These are phyloP conservation scores for Anarhynchus alexandrinus DNA, from an alignment of 2,113 vertebrate species.

Conservation along the genomic window DNA sequence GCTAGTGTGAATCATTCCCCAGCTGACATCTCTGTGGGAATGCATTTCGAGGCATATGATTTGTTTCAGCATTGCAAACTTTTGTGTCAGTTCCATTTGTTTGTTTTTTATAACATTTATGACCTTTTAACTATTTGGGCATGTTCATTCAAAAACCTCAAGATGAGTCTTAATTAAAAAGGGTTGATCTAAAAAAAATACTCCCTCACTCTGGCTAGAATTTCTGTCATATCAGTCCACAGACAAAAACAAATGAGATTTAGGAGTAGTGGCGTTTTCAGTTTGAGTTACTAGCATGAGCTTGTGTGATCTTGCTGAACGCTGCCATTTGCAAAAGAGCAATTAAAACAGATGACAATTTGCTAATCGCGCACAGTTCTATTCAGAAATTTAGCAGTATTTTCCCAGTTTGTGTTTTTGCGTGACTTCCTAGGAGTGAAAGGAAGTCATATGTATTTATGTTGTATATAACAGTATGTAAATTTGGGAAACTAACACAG, in stretches of 20 bases:
- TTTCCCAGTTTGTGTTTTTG: conserved; percentile 8
- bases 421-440: not conserved
- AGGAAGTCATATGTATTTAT: not conserved
- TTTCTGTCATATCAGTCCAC: conserved; percentile 57
- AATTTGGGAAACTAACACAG: not conserved
- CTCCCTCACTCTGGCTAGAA: conserved; percentile 58
- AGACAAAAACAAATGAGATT: conserved; percentile 60
- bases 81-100: conserved; percentile 58
- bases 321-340: conserved; percentile 52
- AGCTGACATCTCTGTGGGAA: conserved; percentile 34
- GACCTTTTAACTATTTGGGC: conserved; percentile 70
- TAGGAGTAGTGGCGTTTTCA: conserved; percentile 28
- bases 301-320: conserved; percentile 51
- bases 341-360: conserved; percentile 53
- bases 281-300: conserved; percentile 18
- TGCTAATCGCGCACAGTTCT: conserved; percentile 35
- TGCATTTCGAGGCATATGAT: conserved; percentile 7
- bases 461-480: not conserved
- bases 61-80: conserved; percentile 44
- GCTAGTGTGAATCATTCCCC: not conserved
- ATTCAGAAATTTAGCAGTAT: conserved; percentile 3
- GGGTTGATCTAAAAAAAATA: conserved; percentile 60
- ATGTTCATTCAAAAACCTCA: conserved; percentile 56
- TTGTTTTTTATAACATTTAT: conserved; percentile 59
- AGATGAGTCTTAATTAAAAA: conserved; percentile 70